Evolutionary conservation across 2,888 invertebrate species (phyloP).

Genomic region (Drosophila acutilabella): DNA sequence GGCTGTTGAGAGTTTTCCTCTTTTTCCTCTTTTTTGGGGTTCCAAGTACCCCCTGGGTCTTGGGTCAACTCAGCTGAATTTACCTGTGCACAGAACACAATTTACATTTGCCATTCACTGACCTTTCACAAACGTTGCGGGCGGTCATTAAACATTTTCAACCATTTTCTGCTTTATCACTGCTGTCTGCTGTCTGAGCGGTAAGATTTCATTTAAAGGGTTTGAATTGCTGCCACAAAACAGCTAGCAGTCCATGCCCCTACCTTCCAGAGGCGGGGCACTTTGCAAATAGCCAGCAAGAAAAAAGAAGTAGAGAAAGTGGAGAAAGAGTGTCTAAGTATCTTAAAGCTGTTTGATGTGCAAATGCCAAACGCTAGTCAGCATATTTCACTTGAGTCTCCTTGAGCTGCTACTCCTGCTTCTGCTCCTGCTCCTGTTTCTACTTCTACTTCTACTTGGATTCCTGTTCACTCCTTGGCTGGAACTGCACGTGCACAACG

Average conservation of each 20-base stretch:
- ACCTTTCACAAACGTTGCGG: constrained; percentile 59
- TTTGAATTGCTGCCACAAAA: not conserved
- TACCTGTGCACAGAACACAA: constrained; percentile 42
- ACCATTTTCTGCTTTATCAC: constrained; percentile 42
- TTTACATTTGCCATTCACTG: constrained; percentile 52
- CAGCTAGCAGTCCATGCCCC: constrained; percentile 16
- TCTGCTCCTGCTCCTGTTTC: constrained; percentile 5
- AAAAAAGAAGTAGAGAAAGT: too few species aligned
- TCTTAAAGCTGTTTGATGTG: constrained; percentile 74
- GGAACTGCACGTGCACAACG: constrained; percentile 62
- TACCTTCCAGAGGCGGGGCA: constrained; percentile 34
- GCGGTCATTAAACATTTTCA: constrained; percentile 54
- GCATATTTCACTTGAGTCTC: constrained; percentile 62
- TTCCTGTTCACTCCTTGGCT: constrained; percentile 1
- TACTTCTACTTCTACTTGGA: constrained; percentile 4
- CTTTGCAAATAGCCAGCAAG: constrained; percentile 52
- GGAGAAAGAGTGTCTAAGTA: constrained; percentile 47
- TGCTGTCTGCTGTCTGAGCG: not conserved
- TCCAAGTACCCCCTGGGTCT: too few species aligned
- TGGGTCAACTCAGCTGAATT: constrained; percentile 5
- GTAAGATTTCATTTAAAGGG: constrained; percentile 13
- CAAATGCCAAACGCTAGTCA: constrained; percentile 66
- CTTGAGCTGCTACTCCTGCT: not conserved
- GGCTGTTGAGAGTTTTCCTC: constrained; percentile 9
- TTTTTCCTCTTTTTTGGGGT: not conserved